phyloP scores from a whole-genome alignment of 1,140 invertebrate genomes.

The Parapsyche elsis region DNA sequence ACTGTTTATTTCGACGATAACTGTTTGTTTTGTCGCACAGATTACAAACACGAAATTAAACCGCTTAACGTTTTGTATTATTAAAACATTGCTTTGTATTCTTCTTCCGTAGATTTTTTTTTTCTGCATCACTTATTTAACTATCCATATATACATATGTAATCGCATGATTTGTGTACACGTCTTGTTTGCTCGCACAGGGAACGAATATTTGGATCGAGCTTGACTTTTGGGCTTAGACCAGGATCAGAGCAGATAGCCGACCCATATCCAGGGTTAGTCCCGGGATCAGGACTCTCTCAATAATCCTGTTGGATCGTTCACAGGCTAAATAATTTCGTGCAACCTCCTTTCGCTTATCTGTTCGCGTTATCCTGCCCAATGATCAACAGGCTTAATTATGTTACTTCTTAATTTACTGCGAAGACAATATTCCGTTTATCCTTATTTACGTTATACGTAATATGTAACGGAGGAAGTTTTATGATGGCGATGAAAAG shows the following conservation, averaged over 20 bases:
- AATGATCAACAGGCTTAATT: conserved; percentile 25
- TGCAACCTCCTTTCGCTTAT: conserved; percentile 11
- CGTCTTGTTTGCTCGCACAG: not conserved
- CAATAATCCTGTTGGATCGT: conserved; percentile 19
- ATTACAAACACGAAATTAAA: not conserved
- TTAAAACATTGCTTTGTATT: not conserved
- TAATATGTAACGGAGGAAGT: not conserved
- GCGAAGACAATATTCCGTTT: too few relatives aligned
- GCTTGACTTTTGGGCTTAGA: conserved; percentile 13
- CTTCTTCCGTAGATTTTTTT: not conserved
- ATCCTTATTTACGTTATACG: not conserved
- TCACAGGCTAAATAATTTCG: conserved; percentile 28
- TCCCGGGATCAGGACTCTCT: conserved; percentile 15
- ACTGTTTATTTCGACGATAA: conserved; percentile 45
- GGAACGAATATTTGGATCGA: conserved; percentile 15
- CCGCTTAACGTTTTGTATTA: not conserved
- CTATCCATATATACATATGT: not conserved
- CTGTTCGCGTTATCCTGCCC: conserved; percentile 6
- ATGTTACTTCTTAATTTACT: not conserved
- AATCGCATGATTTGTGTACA: conserved; percentile 1
- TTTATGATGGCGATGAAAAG: too few relatives aligned
- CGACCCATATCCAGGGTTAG: not conserved
- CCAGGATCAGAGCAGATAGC: not conserved
- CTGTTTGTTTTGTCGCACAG: conserved; percentile 8
- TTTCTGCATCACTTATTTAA: not conserved